These are phyloP conservation scores for Raphicerus campestris DNA, from an alignment of 2,113 vertebrate genomes.

Conservation along the genomic window DNA sequence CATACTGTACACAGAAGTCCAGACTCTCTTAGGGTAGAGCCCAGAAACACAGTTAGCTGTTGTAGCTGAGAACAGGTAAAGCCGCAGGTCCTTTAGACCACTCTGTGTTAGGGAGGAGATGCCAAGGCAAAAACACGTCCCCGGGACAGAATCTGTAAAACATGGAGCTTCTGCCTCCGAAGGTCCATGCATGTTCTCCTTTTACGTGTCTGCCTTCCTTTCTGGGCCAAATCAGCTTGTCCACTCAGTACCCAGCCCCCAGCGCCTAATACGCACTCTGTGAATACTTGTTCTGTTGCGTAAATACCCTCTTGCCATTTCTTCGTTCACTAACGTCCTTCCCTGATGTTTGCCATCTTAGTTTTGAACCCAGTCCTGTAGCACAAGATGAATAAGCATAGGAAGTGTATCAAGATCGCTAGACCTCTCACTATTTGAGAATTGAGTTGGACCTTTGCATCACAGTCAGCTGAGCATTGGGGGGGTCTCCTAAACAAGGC, in stretches of 20 bases:
- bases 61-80: background rate
- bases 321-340: background rate
- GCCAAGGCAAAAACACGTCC: background rate
- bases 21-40: background rate
- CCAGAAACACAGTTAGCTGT: background rate
- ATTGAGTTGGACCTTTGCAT: background rate
- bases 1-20: background rate
- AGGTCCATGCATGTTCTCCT: rapidly evolving
- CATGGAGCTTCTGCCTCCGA: rapidly evolving
- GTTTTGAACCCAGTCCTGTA: background rate
- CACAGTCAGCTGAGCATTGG: background rate
- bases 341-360: background rate
- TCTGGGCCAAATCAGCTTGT: background rate
- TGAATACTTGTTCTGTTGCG: background rate
- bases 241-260: background rate
- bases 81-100: too few relatives aligned
- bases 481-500: background rate
- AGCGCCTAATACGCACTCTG: background rate
- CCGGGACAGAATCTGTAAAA: background rate
- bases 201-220: rapidly evolving
- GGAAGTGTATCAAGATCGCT: background rate
- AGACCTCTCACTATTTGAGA: background rate
- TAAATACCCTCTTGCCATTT: background rate
- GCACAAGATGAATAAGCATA: background rate
- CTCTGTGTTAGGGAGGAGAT: background rate